Percentiles rank a stretch among this genome's conserved stretches.
These are phyloP conservation scores for Autographa gamma DNA, from an alignment of 2,888 invertebrate genomes.

Conservation along the genomic window DNA sequence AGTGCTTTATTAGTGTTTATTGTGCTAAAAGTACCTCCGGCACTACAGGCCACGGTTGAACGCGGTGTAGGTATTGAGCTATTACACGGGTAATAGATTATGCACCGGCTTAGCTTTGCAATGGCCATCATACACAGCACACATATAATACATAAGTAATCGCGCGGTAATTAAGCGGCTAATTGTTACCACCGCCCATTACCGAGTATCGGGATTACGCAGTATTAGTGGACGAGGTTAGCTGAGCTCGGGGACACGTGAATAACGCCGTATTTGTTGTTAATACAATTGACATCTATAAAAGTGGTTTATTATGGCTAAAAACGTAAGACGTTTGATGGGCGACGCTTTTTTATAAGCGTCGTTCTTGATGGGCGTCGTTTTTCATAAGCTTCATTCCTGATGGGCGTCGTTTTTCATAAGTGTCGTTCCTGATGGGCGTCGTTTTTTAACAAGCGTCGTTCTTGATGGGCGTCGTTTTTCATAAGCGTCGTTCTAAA, in stretches of 20 bases:
- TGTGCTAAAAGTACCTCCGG: not conserved
- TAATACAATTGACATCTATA: not conserved
- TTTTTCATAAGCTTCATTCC: too few relatives aligned
- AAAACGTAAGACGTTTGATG: too few relatives aligned
- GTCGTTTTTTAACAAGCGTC: too few relatives aligned
- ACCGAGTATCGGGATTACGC: not conserved
- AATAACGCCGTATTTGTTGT: not conserved
- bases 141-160: not conserved
- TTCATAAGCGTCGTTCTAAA: too few relatives aligned
- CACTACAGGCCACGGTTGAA: not conserved
- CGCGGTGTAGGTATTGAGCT: too few relatives aligned
- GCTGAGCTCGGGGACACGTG: not conserved
- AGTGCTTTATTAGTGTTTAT: too few relatives aligned
- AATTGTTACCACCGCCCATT: slow-evolving; percentile 2
- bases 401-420: too few relatives aligned
- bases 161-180: not conserved
- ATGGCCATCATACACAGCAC: not conserved
- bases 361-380: too few relatives aligned
- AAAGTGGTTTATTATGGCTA: too few relatives aligned
- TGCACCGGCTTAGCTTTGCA: not conserved
- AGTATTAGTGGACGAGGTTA: not conserved
- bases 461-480: too few relatives aligned
- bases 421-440: too few relatives aligned
- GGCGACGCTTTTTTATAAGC: too few relatives aligned
- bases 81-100: not conserved